Evolutionary conservation across 2,113 vertebrate genomes (phyloP).

Genomic region (Mastomys coucha): DNA sequence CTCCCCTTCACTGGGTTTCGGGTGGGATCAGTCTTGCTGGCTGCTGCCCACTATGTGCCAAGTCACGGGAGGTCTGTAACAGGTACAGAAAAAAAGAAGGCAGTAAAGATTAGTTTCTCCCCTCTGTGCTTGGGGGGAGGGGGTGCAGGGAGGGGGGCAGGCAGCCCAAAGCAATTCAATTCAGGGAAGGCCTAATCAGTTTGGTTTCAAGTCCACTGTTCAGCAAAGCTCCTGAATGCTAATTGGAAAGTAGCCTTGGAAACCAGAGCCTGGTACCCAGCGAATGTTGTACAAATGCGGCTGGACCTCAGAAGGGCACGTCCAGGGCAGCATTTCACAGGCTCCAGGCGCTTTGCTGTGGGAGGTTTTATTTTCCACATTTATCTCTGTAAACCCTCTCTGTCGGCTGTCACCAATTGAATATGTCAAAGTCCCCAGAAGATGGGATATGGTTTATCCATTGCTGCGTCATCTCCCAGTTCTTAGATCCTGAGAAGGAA

Average conservation of each 20-base stretch:
- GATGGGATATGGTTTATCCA: neutral
- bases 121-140: neutral
- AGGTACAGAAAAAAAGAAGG: neutral
- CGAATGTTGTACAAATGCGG: neutral
- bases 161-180: neutral
- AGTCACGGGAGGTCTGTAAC: neutral
- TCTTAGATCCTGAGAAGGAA: constrained; percentile 13
- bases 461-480: constrained; percentile 14
- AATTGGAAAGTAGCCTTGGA: constrained; percentile 66
- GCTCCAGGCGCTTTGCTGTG: constrained; percentile 19
- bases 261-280: constrained; percentile 34
- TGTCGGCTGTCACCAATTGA: constrained; percentile 36
- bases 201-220: neutral
- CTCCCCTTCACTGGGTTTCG: neutral
- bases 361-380: constrained; percentile 56
- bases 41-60: neutral
- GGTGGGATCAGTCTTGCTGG: neutral
- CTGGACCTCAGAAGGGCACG: neutral
- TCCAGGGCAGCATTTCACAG: constrained; percentile 45
- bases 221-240: constrained; percentile 39
- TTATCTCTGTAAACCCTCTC: constrained; percentile 56
- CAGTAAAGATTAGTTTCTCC: neutral
- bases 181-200: neutral
- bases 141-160: too few relatives aligned
- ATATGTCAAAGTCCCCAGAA: constrained; percentile 60